Percentiles rank a stretch among this genome's conserved stretches.
phyloP scores from a whole-genome alignment of 2,797 vertebrate species.

The Dromococcyx pavoninus region DNA sequence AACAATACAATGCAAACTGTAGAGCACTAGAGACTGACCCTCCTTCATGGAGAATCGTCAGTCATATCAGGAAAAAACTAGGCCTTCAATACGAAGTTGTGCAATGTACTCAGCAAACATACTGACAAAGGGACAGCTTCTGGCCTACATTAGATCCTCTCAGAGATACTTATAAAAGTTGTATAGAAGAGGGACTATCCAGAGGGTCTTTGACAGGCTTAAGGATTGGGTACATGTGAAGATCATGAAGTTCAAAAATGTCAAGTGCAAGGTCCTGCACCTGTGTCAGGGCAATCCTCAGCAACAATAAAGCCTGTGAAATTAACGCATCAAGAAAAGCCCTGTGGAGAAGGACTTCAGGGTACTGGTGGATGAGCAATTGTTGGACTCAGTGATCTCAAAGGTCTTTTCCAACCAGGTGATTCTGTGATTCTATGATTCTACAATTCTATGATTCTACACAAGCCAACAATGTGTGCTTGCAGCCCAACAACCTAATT shows the following conservation, averaged over 20 bases:
- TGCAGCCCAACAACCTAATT: too few relatives aligned
- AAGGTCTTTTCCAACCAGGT: too few relatives aligned
- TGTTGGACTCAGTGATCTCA: too few relatives aligned
- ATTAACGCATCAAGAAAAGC: neutral
- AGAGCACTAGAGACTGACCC: neutral
- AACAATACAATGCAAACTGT: neutral
- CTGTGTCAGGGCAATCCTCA: neutral
- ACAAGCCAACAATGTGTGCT: neutral
- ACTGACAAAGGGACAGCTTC: neutral
- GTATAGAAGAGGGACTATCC: neutral
- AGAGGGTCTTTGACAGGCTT: neutral
- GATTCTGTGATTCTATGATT: too few relatives aligned
- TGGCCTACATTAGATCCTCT: neutral
- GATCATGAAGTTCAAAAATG: neutral
- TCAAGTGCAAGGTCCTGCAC: neutral
- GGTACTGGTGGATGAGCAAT: neutral
- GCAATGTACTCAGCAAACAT: fast-evolving
- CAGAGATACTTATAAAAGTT: neutral
- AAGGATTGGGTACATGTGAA: neutral
- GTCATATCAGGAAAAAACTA: fast-evolving
- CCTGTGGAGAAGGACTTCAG: neutral
- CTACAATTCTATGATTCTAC: too few relatives aligned
- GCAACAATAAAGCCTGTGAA: neutral
- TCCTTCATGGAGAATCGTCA: neutral
- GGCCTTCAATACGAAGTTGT: neutral